Conservation (phyloP, 2,113 vertebrate genomes). For the Clarias macrocephalus region DNA sequence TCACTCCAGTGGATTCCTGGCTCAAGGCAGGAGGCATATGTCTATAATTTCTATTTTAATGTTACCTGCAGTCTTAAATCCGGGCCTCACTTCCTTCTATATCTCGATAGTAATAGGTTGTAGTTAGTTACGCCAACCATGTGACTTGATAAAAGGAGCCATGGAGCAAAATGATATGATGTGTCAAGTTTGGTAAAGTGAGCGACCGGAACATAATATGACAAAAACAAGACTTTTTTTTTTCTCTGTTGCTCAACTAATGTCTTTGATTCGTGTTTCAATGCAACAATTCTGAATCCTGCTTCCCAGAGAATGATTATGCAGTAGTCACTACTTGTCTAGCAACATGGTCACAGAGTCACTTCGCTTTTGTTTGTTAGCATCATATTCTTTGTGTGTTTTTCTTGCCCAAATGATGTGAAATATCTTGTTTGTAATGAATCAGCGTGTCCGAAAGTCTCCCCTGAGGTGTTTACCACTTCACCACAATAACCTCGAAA, state of each 20-base stretch:
- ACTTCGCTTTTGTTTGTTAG: not conserved
- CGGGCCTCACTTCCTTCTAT: not conserved
- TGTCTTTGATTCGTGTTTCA: not conserved
- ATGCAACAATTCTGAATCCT: not conserved
- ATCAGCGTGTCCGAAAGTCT: slow-evolving; percentile 32
- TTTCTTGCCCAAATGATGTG: not conserved
- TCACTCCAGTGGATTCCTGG: slow-evolving; percentile 19
- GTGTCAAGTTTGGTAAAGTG: not conserved
- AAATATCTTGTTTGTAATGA: slow-evolving; percentile 25
- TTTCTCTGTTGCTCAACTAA: not conserved
- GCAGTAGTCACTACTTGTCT: not conserved
- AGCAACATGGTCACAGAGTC: not conserved
- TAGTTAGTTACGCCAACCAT: not conserved
- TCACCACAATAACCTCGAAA: slow-evolving; percentile 45
- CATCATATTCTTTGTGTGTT: not conserved
- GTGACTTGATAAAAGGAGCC: slow-evolving; percentile 9
- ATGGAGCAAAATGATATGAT: not conserved
- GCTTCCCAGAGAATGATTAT: not conserved
- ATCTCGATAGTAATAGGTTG: slow-evolving; percentile 9
- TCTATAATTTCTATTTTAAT: slow-evolving; percentile 28
- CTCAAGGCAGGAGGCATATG: slow-evolving; percentile 5
- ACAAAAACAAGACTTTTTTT: not conserved
- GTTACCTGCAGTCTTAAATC: slow-evolving; percentile 6
- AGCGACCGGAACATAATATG: not conserved
- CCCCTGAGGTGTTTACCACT: slow-evolving; percentile 15